Base-by-base conservation (phyloP, 2,797 vertebrate species). In the Botia almorhae region DNA sequence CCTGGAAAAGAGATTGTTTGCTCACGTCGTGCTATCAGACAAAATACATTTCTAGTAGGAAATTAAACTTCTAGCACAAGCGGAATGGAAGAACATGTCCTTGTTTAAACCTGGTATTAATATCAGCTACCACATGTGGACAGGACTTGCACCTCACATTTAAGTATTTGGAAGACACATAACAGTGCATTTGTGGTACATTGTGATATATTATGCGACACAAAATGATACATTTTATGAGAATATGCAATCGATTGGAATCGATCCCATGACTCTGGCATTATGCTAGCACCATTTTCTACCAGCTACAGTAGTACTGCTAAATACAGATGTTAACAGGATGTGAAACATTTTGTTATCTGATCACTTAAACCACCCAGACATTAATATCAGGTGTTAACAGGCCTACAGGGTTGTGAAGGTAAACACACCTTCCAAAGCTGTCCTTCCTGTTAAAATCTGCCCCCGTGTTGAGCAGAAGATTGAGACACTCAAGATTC, bases 401-500 rank as follows among this genome's bases (percentile, higher is more conserved):
- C 51, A 23, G 21, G 2, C 39, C 5, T 43, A 43, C 39, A 43
- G 39, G 39, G 39, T 7, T 46, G 43, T 46, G 12, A 6, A 7
- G 0, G 7, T 19, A 12, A 74, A 69, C 93, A 85, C 93, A 98
- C 97, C 97, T 97, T 88, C 97, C 97, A 93, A 98, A 98, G 91
- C 95, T 96, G 91, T 99, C 97, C 88, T 98, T 98, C 90, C 95
- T 96, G 85, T 97, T 98, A 88, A 99, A 98, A 89, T 99, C 97
- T 83, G 97, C 95, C 87, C 97, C 96, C 77, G 95, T 97, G 91
- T 98, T 98, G 82, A 99, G 95, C 84, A 99, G 94, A 87, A 98
- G 95, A 92, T 98, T 99, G 87, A 98, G 94, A 94, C 98, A 99
- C 91, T 99, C 97, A 92, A 98, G 93, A 91, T 99, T 99, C 88